Evolutionary conservation across 2,113 vertebrate species (phyloP).

Genomic region (Egretta garzetta): DNA sequence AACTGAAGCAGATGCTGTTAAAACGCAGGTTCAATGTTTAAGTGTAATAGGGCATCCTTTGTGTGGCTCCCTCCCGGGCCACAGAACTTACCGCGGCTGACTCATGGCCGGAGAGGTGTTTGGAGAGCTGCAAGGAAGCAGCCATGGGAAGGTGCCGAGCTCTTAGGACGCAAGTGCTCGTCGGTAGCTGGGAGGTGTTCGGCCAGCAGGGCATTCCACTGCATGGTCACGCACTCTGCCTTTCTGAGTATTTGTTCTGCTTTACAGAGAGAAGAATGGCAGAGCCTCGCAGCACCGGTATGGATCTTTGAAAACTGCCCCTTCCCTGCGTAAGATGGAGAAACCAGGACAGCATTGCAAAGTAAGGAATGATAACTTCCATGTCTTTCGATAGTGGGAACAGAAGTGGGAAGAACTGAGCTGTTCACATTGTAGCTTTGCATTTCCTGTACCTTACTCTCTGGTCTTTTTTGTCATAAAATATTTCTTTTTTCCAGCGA

Average conservation of each 20-base stretch:
- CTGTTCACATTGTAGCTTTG: background rate
- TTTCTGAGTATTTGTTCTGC: background rate
- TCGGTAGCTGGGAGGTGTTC: background rate
- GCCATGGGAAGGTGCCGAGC: fast-evolving
- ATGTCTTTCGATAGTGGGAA: background rate
- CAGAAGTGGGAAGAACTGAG: background rate
- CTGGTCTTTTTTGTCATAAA: background rate
- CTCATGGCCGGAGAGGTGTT: background rate
- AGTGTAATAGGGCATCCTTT: background rate
- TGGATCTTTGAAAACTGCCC: background rate
- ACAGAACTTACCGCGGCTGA: background rate
- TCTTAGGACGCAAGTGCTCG: fast-evolving
- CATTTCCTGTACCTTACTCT: background rate
- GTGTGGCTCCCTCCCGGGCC: background rate
- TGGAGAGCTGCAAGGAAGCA: no score
- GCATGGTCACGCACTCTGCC: background rate
- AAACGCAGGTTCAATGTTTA: background rate
- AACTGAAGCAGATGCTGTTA: background rate
- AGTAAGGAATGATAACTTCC: background rate
- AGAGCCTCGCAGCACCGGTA: background rate
- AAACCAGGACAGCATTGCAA: background rate
- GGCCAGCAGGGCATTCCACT: no score
- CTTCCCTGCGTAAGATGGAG: background rate
- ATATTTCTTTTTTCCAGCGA: background rate
- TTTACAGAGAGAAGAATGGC: background rate